Evolutionary conservation across 2,113 vertebrate genomes (phyloP).

Genomic region (Parotia lawesii): DNA sequence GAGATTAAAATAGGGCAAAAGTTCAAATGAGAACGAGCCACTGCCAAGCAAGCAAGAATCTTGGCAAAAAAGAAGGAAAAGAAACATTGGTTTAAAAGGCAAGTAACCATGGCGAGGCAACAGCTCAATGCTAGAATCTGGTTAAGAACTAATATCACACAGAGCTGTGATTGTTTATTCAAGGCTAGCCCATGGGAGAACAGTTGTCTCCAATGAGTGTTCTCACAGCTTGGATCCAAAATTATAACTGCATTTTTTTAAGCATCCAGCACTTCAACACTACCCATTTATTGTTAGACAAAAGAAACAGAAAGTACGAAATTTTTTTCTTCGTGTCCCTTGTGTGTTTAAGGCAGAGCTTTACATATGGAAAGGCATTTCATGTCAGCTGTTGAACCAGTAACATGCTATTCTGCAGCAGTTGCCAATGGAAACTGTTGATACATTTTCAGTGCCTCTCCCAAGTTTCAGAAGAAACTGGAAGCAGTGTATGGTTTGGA

Average conservation of each 20-base stretch:
- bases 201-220: slow-evolving; percentile 82
- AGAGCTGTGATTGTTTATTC: slow-evolving; percentile 90
- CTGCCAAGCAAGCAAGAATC: slow-evolving; percentile 72
- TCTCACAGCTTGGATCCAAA: slow-evolving; percentile 82
- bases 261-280: slow-evolving; percentile 79
- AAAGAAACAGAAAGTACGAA: slow-evolving; percentile 70
- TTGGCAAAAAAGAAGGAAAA: slow-evolving; percentile 72
- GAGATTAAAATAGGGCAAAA: slow-evolving; percentile 78
- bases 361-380: slow-evolving; percentile 85
- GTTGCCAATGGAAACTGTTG: slow-evolving; percentile 67
- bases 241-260: slow-evolving; percentile 74
- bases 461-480: slow-evolving; percentile 57
- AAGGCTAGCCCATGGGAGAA: slow-evolving; percentile 76
- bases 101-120: slow-evolving; percentile 86
- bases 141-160: slow-evolving; percentile 81
- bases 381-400: slow-evolving; percentile 77
- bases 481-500: not conserved
- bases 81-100: slow-evolving; percentile 74
- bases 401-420: slow-evolving; percentile 67
- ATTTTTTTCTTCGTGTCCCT: slow-evolving; percentile 82
- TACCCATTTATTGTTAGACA: slow-evolving; percentile 82
- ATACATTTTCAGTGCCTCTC: slow-evolving; percentile 41
- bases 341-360: slow-evolving; percentile 83
- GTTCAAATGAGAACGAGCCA: slow-evolving; percentile 70
- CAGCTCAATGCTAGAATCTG: slow-evolving; percentile 82